A percentile compares a stretch with the other conserved stretches of the same genome.
These are phyloP conservation scores for Sicus ferrugineus DNA, from an alignment of 2,888 invertebrate species.

Conservation along the genomic window DNA sequence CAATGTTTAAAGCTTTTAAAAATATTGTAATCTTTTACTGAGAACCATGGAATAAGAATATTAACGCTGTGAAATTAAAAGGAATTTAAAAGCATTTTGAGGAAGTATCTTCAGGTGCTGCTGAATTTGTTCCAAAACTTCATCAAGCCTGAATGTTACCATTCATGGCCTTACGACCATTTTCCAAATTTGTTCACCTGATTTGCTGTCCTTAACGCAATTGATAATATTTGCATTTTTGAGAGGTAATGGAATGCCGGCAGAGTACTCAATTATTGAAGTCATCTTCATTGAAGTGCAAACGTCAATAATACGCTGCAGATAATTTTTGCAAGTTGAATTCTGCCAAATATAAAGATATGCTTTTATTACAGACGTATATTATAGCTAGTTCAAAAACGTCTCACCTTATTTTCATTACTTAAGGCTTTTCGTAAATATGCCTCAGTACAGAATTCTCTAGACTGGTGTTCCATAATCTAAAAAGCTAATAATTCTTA, in stretches of 20 bases:
- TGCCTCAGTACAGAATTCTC: constrained; percentile 29
- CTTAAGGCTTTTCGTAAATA: constrained; percentile 23
- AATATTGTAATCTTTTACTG: too few relatives aligned
- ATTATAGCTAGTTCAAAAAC: not conserved
- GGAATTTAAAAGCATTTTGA: too few relatives aligned
- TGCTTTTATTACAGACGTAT: not conserved
- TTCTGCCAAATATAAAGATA: constrained; percentile 7
- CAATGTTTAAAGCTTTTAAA: too few relatives aligned
- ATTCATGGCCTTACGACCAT: too few relatives aligned
- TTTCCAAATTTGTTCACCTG: constrained; percentile 3
- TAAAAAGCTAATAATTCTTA: constrained; percentile 10
- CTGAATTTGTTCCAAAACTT: too few relatives aligned
- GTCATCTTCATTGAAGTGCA: constrained; percentile 31
- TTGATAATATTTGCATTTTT: constrained; percentile 31
- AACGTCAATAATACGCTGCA: constrained; percentile 35
- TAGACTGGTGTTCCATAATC: constrained; percentile 35
- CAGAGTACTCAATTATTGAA: constrained; percentile 32
- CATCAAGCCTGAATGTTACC: too few relatives aligned
- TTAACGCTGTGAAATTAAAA: too few relatives aligned
- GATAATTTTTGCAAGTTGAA: constrained; percentile 30
- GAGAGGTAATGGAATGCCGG: constrained; percentile 27
- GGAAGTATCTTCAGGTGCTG: too few relatives aligned
- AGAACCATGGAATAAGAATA: too few relatives aligned
- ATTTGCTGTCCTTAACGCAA: constrained; percentile 21
- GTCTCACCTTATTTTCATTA: not conserved